Evolutionary conservation across 2,888 invertebrate genomes (phyloP).

Genomic region (Lottia gigantea): DNA sequence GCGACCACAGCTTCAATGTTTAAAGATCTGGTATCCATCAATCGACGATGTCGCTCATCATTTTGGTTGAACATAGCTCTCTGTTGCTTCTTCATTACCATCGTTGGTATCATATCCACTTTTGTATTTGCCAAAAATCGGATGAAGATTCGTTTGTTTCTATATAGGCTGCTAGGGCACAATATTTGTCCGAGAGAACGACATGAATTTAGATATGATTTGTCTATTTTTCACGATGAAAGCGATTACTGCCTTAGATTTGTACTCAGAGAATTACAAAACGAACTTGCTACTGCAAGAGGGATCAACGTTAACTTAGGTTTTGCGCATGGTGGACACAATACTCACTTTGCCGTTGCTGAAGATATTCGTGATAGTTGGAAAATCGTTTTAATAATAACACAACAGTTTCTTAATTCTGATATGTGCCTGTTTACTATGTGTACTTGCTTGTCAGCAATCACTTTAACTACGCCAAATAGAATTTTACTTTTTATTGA

Average conservation of each 20-base stretch:
- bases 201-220: neutral
- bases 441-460: neutral
- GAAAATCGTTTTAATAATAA: neutral
- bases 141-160: neutral
- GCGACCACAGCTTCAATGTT: neutral
- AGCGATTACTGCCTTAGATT: neutral
- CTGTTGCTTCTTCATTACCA: neutral
- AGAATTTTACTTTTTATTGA: neutral
- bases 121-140: neutral
- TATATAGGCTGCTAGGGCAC: neutral
- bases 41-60: neutral
- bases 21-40: neutral
- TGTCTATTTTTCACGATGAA: neutral
- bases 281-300: neutral
- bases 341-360: neutral
- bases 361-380: neutral
- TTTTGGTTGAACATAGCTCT: neutral
- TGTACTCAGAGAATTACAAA: neutral
- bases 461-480: neutral
- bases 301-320: neutral
- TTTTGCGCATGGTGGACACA: neutral
- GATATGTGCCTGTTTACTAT: neutral
- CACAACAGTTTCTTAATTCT: neutral
- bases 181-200: neutral
- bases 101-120: neutral